A percentile compares a stretch with the other conserved stretches of the same genome.
Conservation (phyloP, 2,888 invertebrate genomes). For the Gastrophysa polygoni region DNA sequence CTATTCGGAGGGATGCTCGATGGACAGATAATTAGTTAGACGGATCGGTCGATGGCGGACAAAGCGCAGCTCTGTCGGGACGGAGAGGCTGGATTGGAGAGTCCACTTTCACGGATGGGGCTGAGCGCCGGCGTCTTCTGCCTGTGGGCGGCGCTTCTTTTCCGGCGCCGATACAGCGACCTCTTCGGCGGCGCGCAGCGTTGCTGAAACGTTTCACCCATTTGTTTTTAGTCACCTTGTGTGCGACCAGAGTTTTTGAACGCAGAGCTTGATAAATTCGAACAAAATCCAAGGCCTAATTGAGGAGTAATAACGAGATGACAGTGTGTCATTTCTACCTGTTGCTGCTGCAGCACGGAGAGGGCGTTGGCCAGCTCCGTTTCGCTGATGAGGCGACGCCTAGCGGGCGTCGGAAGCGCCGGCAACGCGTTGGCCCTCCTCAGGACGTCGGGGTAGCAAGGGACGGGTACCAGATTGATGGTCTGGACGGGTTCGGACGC, state of each 20-base stretch:
- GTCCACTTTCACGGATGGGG: conserved; percentile 73
- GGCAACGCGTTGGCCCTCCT: conserved; percentile 44
- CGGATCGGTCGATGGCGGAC: conserved; percentile 51
- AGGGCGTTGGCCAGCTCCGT: conserved; percentile 57
- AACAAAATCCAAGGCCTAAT: too few relatives aligned
- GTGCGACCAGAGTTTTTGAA: too few relatives aligned
- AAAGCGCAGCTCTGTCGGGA: conserved; percentile 55
- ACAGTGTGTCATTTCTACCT: too few relatives aligned
- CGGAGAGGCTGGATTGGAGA: conserved; percentile 73
- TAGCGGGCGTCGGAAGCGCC: conserved; percentile 55
- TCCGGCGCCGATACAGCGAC: conserved; percentile 39
- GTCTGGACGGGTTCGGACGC: conserved; percentile 61
- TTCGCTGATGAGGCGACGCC: conserved; percentile 59
- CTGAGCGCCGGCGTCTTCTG: conserved; percentile 65
- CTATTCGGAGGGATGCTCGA: not conserved
- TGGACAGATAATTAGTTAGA: conserved; percentile 20
- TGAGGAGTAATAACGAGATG: too few relatives aligned
- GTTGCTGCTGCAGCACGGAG: conserved; percentile 53
- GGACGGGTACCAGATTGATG: conserved; percentile 62
- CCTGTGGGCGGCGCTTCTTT: conserved; percentile 52
- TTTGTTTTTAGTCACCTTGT: too few relatives aligned
- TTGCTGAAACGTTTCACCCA: too few relatives aligned
- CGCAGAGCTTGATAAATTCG: too few relatives aligned
- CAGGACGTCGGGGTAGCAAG: conserved; percentile 51
- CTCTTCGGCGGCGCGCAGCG: conserved; percentile 41